Evolutionary conservation across 2,888 invertebrate genomes (phyloP).

Genomic region (Stenchaetothrips biformis): DNA sequence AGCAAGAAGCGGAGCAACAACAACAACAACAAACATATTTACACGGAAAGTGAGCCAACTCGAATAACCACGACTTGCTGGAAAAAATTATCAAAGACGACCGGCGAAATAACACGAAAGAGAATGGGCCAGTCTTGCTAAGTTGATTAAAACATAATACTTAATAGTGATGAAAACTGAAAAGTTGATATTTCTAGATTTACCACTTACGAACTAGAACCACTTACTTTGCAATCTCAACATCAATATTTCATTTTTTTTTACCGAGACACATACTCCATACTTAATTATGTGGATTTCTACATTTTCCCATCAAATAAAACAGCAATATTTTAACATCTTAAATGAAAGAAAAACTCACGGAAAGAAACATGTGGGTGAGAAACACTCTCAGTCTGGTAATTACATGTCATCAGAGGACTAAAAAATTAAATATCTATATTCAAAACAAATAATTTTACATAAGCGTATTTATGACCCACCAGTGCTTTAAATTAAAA

Average conservation of each 20-base stretch:
- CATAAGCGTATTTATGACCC: constrained; percentile 22
- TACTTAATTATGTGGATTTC: neutral
- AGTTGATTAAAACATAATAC: neutral
- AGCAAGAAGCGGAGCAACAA: constrained; percentile 10
- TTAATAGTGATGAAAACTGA: neutral
- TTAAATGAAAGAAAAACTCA: constrained; percentile 11
- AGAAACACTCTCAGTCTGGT: constrained; percentile 15
- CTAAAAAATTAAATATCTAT: constrained; percentile 22
- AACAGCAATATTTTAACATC: constrained; percentile 3
- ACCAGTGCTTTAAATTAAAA: constrained; percentile 17
- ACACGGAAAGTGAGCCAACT: neutral
- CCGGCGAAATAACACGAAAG: constrained; percentile 1
- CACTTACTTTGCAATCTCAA: neutral
- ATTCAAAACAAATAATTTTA: constrained; percentile 22
- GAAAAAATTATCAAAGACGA: neutral
- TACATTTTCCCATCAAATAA: neutral
- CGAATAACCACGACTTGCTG: neutral
- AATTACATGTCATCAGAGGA: constrained; percentile 6
- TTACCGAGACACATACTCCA: neutral
- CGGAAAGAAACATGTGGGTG: constrained; percentile 1
- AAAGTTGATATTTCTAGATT: neutral
- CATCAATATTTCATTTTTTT: neutral
- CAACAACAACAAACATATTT: constrained; percentile 7
- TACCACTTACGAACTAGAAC: constrained; percentile 10
- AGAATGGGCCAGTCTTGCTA: constrained; percentile 15